phyloP scores from a whole-genome alignment of 2,113 vertebrate species.

The Grammomys dolichurus region DNA sequence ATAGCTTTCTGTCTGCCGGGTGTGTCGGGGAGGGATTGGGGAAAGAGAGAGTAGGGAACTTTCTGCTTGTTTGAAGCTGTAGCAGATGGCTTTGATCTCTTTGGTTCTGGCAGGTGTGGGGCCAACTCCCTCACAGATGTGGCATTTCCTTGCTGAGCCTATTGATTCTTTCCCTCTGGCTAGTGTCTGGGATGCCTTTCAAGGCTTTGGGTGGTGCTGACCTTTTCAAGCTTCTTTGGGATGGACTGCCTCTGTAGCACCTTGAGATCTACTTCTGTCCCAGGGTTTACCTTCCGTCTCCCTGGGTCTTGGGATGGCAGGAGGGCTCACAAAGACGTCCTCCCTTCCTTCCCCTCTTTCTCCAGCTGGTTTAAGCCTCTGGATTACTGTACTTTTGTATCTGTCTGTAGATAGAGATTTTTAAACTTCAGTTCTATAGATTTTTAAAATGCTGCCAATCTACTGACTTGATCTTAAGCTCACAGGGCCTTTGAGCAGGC shows the following conservation, averaged over 20 bases:
- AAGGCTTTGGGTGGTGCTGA: neutral
- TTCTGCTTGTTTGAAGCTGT: neutral
- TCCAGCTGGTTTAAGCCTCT: neutral
- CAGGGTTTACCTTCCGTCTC: neutral
- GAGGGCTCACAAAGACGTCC: rapidly evolving
- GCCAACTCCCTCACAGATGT: neutral
- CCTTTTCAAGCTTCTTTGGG: neutral
- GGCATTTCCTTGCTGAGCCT: neutral
- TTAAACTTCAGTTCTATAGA: neutral
- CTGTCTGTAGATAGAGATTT: neutral
- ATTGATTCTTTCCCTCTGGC: neutral
- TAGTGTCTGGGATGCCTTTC: neutral
- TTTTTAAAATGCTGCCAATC: neutral
- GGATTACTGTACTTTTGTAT: neutral
- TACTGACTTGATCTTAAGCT: neutral
- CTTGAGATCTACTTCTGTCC: neutral
- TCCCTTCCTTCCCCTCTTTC: neutral
- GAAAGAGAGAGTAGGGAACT: too few relatives aligned
- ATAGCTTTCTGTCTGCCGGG: neutral
- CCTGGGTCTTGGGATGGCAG: neutral
- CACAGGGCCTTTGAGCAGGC: neutral
- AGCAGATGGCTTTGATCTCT: neutral
- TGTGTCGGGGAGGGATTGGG: neutral
- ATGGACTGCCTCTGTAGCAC: neutral
- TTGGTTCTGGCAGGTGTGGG: neutral